Conservation (phyloP, 2,113 vertebrate genomes). For the Grantiella picta region DNA sequence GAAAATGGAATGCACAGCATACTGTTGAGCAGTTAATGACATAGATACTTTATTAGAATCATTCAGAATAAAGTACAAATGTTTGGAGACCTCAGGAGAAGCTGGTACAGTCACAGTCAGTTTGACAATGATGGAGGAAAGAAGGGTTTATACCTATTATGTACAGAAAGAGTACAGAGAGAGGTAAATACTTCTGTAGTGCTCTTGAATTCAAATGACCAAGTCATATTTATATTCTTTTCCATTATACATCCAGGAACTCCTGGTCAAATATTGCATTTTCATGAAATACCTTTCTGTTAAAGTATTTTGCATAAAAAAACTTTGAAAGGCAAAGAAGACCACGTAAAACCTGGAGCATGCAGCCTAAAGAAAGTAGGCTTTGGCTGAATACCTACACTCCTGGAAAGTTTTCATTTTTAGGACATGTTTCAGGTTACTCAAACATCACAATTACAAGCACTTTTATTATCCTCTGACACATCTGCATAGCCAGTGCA, state of each 20-base stretch:
- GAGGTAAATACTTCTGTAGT: neutral
- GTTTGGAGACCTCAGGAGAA: neutral
- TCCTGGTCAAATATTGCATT: neutral
- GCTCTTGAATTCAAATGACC: neutral
- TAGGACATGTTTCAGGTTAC: neutral
- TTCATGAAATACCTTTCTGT: neutral
- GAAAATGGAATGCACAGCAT: neutral
- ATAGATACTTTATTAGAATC: neutral
- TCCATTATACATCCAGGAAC: neutral
- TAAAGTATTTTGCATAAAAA: neutral
- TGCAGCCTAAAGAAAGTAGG: neutral
- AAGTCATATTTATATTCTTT: neutral
- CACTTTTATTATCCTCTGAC: neutral
- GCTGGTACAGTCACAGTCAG: neutral
- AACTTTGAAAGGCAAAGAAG: neutral
- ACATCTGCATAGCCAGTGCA: neutral
- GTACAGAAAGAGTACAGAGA: neutral
- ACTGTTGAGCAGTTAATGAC: neutral
- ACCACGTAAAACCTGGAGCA: accelerated
- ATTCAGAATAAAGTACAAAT: neutral
- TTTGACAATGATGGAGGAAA: neutral
- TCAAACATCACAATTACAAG: neutral
- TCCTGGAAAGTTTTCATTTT: neutral
- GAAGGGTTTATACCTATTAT: neutral
- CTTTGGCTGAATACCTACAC: neutral